A percentile compares a stretch with the other conserved stretches of the same genome.
Conservation (phyloP, 2,113 vertebrate genomes). For the Ornithorhynchus anatinus region DNA sequence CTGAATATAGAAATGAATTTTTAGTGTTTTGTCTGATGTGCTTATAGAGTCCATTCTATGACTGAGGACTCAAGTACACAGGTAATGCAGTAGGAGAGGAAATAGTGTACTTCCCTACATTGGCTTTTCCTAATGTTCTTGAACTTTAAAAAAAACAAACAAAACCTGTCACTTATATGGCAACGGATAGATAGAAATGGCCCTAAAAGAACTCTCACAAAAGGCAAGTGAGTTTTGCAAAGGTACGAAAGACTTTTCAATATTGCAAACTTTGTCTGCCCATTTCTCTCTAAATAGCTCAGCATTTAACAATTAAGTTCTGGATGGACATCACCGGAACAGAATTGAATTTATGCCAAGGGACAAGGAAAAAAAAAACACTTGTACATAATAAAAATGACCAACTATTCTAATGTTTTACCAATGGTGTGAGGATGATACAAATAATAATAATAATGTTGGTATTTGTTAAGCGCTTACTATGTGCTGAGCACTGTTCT, state of each 20-base stretch:
- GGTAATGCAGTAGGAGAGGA: not conserved
- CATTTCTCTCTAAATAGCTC: not conserved
- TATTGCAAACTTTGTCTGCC: not conserved
- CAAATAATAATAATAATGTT: too few relatives aligned
- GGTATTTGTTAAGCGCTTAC: too few relatives aligned
- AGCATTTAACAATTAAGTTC: constrained; percentile 7
- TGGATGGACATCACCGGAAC: not conserved
- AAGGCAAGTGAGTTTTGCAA: not conserved
- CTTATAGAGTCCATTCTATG: too few relatives aligned
- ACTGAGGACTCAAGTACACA: too few relatives aligned
- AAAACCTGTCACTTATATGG: too few relatives aligned
- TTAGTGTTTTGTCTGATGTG: too few relatives aligned
- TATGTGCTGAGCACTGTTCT: too few relatives aligned
- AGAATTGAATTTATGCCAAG: not conserved
- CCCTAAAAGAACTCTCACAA: too few relatives aligned
- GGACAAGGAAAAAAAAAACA: too few relatives aligned
- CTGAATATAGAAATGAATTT: not conserved
- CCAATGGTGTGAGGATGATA: rapidly evolving
- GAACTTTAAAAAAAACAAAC: too few relatives aligned
- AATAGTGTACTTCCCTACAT: not conserved
- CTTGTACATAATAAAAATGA: too few relatives aligned
- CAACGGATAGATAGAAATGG: too few relatives aligned
- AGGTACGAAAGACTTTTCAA: not conserved
- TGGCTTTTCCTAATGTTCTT: not conserved
- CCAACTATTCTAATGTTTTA: not conserved